Percentiles rank a stretch among this genome's conserved stretches.
Conservation (phyloP, 2,888 invertebrate species). For the Hirtodrosophila confusa region DNA sequence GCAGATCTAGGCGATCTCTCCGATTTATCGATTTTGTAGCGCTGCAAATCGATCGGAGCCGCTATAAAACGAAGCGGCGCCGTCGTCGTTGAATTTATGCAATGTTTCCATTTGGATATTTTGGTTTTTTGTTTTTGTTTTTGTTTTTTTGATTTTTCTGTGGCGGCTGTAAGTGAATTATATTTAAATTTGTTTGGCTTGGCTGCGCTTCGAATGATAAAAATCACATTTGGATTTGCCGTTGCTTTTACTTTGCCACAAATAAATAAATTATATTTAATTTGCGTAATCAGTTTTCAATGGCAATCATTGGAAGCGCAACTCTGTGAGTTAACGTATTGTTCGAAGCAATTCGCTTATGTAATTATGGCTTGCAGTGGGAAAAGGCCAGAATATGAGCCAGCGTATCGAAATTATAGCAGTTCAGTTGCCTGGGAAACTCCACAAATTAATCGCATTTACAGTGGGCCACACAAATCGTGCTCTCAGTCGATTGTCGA, state of each 20-base stretch:
- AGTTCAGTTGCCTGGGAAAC: not conserved
- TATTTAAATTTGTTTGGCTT: constrained; percentile 66
- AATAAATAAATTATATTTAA: constrained; percentile 72
- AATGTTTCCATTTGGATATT: constrained; percentile 51
- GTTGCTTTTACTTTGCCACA: constrained; percentile 57
- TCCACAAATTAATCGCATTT: constrained; percentile 44
- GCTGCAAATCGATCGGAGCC: constrained; percentile 65
- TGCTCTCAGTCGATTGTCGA: constrained; percentile 36
- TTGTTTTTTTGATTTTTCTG: constrained; percentile 17
- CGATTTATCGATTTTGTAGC: constrained; percentile 44
- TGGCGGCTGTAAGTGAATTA: constrained; percentile 61
- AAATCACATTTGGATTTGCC: constrained; percentile 55
- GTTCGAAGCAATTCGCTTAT: constrained; percentile 43
- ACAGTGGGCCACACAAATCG: constrained; percentile 54
- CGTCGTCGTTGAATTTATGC: constrained; percentile 61
- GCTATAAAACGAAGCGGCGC: constrained; percentile 52
- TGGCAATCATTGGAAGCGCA: constrained; percentile 53
- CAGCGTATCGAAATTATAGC: constrained; percentile 26
- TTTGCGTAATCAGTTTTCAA: constrained; percentile 72
- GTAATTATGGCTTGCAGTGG: constrained; percentile 31
- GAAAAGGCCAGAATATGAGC: constrained; percentile 32
- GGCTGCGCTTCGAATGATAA: constrained; percentile 67
- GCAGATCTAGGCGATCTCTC: constrained; percentile 59
- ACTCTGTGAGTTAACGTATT: constrained; percentile 24
- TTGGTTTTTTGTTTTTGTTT: constrained; percentile 33